Percentiles rank a stretch among this genome's conserved stretches.
phyloP scores from a whole-genome alignment of 2,888 invertebrate species.

The Arge pagana region DNA sequence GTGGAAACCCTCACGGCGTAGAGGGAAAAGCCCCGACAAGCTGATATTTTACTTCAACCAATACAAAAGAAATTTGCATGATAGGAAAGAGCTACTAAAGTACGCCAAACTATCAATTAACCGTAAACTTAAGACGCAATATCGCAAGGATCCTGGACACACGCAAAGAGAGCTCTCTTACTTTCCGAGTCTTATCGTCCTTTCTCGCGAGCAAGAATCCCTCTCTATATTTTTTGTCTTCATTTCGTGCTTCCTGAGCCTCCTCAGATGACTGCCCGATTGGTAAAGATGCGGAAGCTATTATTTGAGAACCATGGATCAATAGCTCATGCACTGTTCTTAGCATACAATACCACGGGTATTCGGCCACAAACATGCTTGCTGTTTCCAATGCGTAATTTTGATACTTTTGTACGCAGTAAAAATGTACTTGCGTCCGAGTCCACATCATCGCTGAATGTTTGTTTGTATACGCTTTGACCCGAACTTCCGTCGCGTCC shows the following conservation, averaged over 20 bases:
- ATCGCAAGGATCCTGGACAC: no score
- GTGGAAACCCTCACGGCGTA: no score
- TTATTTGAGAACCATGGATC: conserved; percentile 30
- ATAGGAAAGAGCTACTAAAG: no score
- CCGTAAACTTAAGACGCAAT: no score
- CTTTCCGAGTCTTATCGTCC: no score
- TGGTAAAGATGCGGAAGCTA: conserved; percentile 18
- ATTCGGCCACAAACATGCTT: conserved; percentile 21
- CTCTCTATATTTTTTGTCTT: conserved; percentile 12
- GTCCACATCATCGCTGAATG: conserved; percentile 22
- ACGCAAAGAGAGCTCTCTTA: no score
- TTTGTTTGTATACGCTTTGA: conserved; percentile 24
- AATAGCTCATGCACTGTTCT: conserved; percentile 33
- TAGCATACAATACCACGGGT: conserved; percentile 34
- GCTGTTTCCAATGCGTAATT: conserved; percentile 20
- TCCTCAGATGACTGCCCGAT: conserved; percentile 14
- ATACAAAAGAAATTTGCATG: no score
- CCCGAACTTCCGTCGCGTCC: conserved; percentile 30
- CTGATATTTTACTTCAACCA: no score
- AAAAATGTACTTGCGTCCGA: conserved; percentile 16
- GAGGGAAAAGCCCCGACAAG: no score
- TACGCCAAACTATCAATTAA: no score
- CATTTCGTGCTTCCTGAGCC: conserved; percentile 18
- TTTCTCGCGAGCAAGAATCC: conserved; percentile 23
- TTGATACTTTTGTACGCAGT: conserved; percentile 22